phyloP scores from a whole-genome alignment of 2,113 vertebrate genomes.

The Theristicus caerulescens region DNA sequence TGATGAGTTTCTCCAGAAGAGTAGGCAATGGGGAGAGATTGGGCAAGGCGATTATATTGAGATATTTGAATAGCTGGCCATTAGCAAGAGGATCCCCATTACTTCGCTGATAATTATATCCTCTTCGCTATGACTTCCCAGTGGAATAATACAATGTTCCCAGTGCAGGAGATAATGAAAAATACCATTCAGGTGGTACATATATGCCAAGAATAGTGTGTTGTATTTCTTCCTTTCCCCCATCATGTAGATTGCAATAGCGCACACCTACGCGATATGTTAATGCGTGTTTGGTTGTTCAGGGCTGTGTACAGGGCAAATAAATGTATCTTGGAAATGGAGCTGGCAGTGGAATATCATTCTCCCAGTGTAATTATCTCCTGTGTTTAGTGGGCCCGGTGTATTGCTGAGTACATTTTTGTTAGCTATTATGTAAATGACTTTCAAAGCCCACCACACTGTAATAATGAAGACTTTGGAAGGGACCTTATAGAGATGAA shows the following conservation, averaged over 20 bases:
- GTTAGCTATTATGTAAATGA: slow-evolving; percentile 78
- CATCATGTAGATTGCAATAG: slow-evolving; percentile 24
- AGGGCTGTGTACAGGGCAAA: slow-evolving; percentile 57
- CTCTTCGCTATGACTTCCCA: slow-evolving; percentile 77
- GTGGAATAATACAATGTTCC: slow-evolving; percentile 80
- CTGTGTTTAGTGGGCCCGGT: slow-evolving; percentile 64
- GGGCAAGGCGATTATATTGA: slow-evolving; percentile 81
- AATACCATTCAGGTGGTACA: slow-evolving; percentile 75
- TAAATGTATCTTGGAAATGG: slow-evolving; percentile 71
- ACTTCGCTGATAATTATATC: slow-evolving; percentile 84
- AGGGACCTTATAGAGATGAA: slow-evolving; percentile 31
- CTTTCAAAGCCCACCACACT: slow-evolving; percentile 71
- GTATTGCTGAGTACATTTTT: slow-evolving; percentile 75
- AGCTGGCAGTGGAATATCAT: slow-evolving; percentile 70
- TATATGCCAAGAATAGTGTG: slow-evolving; percentile 64
- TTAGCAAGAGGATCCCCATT: slow-evolving; percentile 81
- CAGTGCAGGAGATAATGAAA: slow-evolving; percentile 77
- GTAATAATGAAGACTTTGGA: slow-evolving; percentile 64
- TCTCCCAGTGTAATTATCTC: slow-evolving; percentile 73
- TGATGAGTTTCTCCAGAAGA: slow-evolving; percentile 82
- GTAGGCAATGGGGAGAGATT: slow-evolving; percentile 84
- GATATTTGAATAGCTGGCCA: slow-evolving; percentile 85
- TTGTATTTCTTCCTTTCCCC: slow-evolving; percentile 56
- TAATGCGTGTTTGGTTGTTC: slow-evolving; percentile 66
- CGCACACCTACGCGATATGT: slow-evolving; percentile 41